Percentiles rank a stretch among this genome's conserved stretches.
Evolutionary conservation across 2,797 vertebrate genomes (phyloP).

Genomic region (Hydrolagus colliei): DNA sequence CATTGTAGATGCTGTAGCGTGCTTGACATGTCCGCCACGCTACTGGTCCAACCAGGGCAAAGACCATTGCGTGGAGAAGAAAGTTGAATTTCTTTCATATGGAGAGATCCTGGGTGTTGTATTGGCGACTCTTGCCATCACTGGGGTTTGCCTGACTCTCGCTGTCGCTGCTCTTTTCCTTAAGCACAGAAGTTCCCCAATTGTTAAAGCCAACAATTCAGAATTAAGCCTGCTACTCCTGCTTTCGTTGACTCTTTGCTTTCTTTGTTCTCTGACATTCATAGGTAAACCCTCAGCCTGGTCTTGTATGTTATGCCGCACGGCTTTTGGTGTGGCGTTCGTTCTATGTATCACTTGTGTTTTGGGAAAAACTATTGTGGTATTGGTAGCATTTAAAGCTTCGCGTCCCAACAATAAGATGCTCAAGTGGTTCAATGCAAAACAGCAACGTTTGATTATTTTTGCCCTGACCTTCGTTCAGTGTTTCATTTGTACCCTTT

Average conservation of each 20-base stretch:
- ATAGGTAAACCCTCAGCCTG: conserved; percentile 60
- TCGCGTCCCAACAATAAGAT: conserved; percentile 57
- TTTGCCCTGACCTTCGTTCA: conserved; percentile 55
- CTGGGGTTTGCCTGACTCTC: conserved; percentile 52
- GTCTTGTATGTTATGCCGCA: conserved; percentile 64
- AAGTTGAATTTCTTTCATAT: conserved; percentile 54
- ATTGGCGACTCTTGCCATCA: conserved; percentile 48
- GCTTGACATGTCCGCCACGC: conserved; percentile 52
- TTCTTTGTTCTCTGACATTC: conserved; percentile 56
- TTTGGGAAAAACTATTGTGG: conserved; percentile 61
- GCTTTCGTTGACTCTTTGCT: conserved; percentile 54
- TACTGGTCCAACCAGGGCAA: conserved; percentile 55
- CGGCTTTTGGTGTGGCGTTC: conserved; percentile 59
- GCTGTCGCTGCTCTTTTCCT: conserved; percentile 50
- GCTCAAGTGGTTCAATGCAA: conserved; percentile 59
- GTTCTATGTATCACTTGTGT: conserved; percentile 64
- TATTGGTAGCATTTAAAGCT: conserved; percentile 59
- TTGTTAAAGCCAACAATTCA: conserved; percentile 60
- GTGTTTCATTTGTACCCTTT: conserved; percentile 51
- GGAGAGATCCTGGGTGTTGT: conserved; percentile 56
- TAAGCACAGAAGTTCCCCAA: conserved; percentile 51
- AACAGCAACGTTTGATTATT: conserved; percentile 57
- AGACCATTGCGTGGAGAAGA: conserved; percentile 56
- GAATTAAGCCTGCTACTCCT: conserved; percentile 62
- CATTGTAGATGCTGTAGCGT: conserved; percentile 58